Percentiles rank a stretch among this genome's conserved stretches.
Evolutionary conservation across 2,888 invertebrate genomes (phyloP).

Genomic region (Linyphia triangularis): DNA sequence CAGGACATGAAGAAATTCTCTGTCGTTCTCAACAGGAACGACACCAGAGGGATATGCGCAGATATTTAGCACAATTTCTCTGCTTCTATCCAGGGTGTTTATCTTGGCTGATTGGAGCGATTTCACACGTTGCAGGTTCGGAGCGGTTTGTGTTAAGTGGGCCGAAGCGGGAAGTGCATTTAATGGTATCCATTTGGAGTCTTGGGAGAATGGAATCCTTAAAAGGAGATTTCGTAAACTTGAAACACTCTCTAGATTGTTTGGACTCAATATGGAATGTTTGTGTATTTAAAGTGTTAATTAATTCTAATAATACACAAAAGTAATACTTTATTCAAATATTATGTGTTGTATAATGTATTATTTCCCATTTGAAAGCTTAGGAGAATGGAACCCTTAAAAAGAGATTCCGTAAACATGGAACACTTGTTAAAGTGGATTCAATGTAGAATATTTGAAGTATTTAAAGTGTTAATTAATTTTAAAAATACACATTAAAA

Average conservation of each 20-base stretch:
- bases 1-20: neutral
- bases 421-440: no score
- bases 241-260: neutral
- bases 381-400: no score
- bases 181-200: neutral
- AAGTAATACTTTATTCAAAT: no score
- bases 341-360: no score
- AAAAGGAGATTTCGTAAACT: no score
- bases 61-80: slow-evolving; percentile 45
- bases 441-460: no score
- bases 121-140: slow-evolving; percentile 31
- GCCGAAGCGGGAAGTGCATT: neutral
- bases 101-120: slow-evolving; percentile 54
- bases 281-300: neutral
- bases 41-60: slow-evolving; percentile 43
- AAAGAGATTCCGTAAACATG: no score
- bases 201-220: neutral
- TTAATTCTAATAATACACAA: neutral
- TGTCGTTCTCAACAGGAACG: slow-evolving; percentile 20
- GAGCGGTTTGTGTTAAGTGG: slow-evolving; percentile 17
- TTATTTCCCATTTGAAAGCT: no score
- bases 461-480: no score
- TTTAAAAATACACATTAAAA: no score
- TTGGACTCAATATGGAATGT: neutral
- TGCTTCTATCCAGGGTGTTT: slow-evolving; percentile 11